phyloP scores from a whole-genome alignment of 2,113 vertebrate genomes.

The crab-eating macaque (Macaca fascicularis) region DNA sequence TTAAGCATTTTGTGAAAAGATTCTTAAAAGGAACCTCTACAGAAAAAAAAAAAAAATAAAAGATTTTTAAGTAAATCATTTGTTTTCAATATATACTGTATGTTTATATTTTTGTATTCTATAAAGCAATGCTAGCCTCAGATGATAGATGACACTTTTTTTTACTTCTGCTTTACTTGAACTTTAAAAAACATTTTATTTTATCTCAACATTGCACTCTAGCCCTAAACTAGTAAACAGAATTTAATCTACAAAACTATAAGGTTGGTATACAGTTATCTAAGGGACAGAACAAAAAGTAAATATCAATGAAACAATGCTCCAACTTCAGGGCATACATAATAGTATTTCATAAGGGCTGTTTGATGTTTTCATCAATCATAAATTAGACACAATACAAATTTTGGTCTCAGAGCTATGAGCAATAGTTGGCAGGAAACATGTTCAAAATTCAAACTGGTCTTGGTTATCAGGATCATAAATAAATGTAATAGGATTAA shows the following conservation, averaged over 20 bases:
- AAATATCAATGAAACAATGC: slow-evolving; percentile 16
- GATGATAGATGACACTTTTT: background rate
- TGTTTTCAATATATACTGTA: background rate
- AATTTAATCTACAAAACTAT: background rate
- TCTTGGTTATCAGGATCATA: slow-evolving; percentile 13
- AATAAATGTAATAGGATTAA: slow-evolving; percentile 40
- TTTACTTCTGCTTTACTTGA: background rate
- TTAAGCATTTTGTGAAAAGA: background rate
- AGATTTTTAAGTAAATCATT: background rate
- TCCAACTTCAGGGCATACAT: background rate
- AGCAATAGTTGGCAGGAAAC: background rate
- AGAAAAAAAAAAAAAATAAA: background rate
- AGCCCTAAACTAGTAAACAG: slow-evolving; percentile 20
- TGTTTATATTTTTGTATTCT: background rate
- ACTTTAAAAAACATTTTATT: background rate
- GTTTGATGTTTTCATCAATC: slow-evolving; percentile 7
- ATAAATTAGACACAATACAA: background rate
- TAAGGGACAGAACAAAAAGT: background rate
- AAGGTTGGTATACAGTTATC: background rate
- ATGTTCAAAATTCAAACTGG: slow-evolving; percentile 45
- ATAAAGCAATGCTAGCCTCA: background rate
- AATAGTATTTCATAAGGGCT: background rate
- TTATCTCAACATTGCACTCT: background rate
- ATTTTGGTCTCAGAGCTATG: background rate
- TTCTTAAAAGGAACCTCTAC: background rate